Evolutionary conservation across 2,797 vertebrate genomes (phyloP).

Genomic region (Acanthis flammea): DNA sequence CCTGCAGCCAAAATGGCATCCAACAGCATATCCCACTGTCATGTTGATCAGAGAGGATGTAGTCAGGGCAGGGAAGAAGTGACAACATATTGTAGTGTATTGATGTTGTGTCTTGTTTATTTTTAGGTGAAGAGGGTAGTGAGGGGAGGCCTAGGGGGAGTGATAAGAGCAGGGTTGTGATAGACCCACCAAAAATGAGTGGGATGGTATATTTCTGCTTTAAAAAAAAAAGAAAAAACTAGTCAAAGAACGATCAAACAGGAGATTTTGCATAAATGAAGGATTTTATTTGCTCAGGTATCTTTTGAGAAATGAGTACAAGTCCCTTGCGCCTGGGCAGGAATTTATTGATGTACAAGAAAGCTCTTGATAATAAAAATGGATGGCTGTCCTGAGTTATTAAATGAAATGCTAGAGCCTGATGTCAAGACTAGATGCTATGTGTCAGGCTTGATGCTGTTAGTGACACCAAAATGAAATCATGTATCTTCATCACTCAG

Average conservation of each 20-base stretch:
- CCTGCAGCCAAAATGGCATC: neutral
- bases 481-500: accelerated
- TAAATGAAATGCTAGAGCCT: neutral
- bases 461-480: neutral
- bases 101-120: neutral
- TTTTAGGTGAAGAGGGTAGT: neutral
- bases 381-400: neutral
- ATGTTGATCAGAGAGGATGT: neutral
- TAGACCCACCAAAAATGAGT: neutral
- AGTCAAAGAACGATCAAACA: neutral
- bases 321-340: accelerated
- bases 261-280: neutral
- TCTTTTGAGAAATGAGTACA: neutral
- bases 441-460: neutral
- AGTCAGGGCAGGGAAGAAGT: neutral
- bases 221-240: no score
- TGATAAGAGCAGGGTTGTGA: neutral
- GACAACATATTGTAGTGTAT: neutral
- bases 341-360: neutral
- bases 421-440: neutral
- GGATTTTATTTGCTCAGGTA: neutral
- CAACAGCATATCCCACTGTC: neutral
- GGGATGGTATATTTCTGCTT: neutral
- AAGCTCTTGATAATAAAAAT: neutral
- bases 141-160: neutral